phyloP scores from a whole-genome alignment of 2,113 vertebrate species.

The Corapipo altera region DNA sequence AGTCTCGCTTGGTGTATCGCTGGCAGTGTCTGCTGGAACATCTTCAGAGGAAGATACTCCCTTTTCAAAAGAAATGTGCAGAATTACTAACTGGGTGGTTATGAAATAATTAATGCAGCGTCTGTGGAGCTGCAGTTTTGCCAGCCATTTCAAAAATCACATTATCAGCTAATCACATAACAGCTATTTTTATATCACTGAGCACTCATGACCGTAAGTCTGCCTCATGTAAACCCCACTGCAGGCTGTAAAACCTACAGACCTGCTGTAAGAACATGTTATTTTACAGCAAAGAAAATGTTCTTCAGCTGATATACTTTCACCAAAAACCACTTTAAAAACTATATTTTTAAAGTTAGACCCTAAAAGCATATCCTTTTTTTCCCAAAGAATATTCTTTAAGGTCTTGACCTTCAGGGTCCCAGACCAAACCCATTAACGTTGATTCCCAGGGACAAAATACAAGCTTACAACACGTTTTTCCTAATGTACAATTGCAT shows the following conservation, averaged over 20 bases:
- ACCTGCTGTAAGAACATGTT: background rate
- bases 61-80: slow-evolving; percentile 52
- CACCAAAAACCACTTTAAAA: background rate
- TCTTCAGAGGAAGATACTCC: slow-evolving; percentile 65
- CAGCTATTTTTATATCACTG: background rate
- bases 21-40: slow-evolving; percentile 30
- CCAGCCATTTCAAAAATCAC: background rate
- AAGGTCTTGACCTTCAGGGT: background rate
- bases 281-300: background rate
- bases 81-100: background rate
- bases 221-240: background rate
- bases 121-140: background rate
- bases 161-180: background rate
- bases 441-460: background rate
- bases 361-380: background rate
- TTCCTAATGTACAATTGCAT: background rate
- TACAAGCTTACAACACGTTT: background rate
- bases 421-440: background rate
- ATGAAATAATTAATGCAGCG: background rate
- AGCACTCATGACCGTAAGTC: background rate
- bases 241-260: background rate
- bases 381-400: background rate
- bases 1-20: slow-evolving; percentile 6
- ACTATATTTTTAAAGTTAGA: background rate
- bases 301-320: background rate